Evolutionary conservation across 2,113 vertebrate species (phyloP), one percentile per base, ranked within the genome.

Genomic region (Rhabdornis inornatus): DNA sequence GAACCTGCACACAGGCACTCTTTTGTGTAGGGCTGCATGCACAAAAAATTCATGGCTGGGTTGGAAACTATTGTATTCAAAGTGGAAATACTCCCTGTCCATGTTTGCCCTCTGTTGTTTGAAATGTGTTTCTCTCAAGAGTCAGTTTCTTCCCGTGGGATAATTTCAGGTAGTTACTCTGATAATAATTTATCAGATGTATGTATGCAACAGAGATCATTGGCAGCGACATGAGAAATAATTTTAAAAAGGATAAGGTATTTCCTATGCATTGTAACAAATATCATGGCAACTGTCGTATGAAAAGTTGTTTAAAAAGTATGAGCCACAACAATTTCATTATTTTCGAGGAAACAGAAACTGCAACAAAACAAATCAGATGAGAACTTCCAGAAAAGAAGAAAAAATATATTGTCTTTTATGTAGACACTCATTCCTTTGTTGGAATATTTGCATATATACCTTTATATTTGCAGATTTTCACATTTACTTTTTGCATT

Each of bases 401-500:
- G 25, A 31, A 70, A 16, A 50, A 64, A 56, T 17, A 68, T 2
- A 3, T 35, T 85, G 18, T 9, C 24, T 30, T 83, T 83, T 76
- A 37, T 15, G 24, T 19, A 85, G 27, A 33, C 5, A 15, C 6
- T 87, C 5, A 17, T n/a, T 5, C 15, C 15, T 59, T 27, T 71
- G 27, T 10, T 50, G 40, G 39, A 72, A 44, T 80, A 79, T 83
- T 90, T 79, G 33, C 22, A 61, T 45, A 77, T 44, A 45, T n/a
- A 15, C 14, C 15, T 68, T 47, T 37, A n/a, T 0, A 1, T 80
- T 40, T 72, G 14, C 16, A 63, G 33, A 59, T 50, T 86, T 95
- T 80, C 37, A 45, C 25, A 33, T 90, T 88, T 83, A 52, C 39
- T 44, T 85, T 83, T 66, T 42, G 22, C 61, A 53, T 92, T 90